Conservation (phyloP, 37 sponge, comb jelly and placozoan species). For the Beroe ovata region DNA sequence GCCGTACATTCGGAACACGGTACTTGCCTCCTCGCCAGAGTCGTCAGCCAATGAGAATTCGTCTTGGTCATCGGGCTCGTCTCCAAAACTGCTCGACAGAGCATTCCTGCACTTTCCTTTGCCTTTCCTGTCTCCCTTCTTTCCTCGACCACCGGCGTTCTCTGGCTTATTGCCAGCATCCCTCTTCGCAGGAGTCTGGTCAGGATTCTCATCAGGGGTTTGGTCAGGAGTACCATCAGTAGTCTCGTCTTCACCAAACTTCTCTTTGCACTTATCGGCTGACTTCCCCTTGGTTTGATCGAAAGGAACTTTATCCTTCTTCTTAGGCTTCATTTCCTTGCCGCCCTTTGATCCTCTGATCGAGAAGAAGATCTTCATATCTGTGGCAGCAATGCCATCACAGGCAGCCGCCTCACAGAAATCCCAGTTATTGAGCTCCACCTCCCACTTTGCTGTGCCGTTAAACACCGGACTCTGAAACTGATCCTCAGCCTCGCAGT, state of each 20-base stretch:
- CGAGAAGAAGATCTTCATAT: not conserved
- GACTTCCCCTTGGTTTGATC: not conserved
- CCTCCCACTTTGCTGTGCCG: conserved; percentile 44
- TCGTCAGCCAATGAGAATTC: not conserved
- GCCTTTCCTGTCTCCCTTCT: conserved; percentile 15
- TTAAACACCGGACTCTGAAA: not conserved
- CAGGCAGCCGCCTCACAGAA: not conserved
- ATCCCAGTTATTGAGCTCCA: conserved; percentile 3
- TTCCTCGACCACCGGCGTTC: not conserved
- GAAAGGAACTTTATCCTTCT: not conserved
- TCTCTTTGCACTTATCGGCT: conserved; percentile 4
- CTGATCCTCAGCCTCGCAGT: not conserved
- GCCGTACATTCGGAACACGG: not conserved
- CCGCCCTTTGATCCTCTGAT: not conserved
- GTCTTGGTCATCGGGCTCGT: conserved; percentile 52
- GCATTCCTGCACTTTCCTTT: conserved; percentile 46
- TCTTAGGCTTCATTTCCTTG: conserved; percentile 26
- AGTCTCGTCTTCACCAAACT: not conserved
- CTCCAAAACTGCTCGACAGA: conserved; percentile 5
- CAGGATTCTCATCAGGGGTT: not conserved
- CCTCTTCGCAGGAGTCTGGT: not conserved
- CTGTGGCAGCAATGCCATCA: not conserved
- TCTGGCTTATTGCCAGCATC: not conserved
- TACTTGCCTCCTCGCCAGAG: not conserved
- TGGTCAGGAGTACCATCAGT: not conserved